phyloP scores from a whole-genome alignment of 2,888 invertebrate species.

The Sabellastarte sp. region DNA sequence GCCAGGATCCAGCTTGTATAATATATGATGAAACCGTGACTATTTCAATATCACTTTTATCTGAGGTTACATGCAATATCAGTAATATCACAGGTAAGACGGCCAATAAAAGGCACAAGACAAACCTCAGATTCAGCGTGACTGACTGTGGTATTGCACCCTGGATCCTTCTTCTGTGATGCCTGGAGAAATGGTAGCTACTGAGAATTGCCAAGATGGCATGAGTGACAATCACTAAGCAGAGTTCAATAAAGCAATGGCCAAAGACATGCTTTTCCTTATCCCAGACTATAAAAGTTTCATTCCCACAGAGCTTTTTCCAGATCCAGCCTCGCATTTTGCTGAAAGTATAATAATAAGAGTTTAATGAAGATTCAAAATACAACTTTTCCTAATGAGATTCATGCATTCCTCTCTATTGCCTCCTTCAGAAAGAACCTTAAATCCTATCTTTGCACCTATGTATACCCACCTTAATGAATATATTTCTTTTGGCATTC shows the following conservation, averaged over 20 bases:
- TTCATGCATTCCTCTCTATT: no score
- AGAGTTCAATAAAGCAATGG: slow-evolving; percentile 81
- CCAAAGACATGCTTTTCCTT: slow-evolving; percentile 70
- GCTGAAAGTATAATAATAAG: background rate
- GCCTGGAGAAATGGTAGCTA: slow-evolving; percentile 77
- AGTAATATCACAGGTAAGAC: slow-evolving; percentile 71
- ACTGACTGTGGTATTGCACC: slow-evolving; percentile 66
- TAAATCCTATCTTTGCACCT: no score
- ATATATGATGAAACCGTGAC: slow-evolving; percentile 73
- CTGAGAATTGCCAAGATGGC: slow-evolving; percentile 74
- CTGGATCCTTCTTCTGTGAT: slow-evolving; percentile 67
- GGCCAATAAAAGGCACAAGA: slow-evolving; percentile 68
- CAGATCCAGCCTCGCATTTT: slow-evolving; percentile 28
- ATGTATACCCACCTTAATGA: no score
- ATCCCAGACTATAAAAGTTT: slow-evolving; percentile 53
- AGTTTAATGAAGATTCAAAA: no score
- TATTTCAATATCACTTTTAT: slow-evolving; percentile 58
- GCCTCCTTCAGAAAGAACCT: no score
- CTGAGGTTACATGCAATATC: slow-evolving; percentile 46
- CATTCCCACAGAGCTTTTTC: slow-evolving; percentile 44
- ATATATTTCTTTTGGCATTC: no score
- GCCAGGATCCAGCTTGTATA: slow-evolving; percentile 76
- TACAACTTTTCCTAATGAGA: no score
- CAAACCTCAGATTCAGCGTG: slow-evolving; percentile 69
- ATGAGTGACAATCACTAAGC: slow-evolving; percentile 72